Evolutionary conservation across 2,888 invertebrate genomes (phyloP).

Genomic region (Agriopis leucophaearia): DNA sequence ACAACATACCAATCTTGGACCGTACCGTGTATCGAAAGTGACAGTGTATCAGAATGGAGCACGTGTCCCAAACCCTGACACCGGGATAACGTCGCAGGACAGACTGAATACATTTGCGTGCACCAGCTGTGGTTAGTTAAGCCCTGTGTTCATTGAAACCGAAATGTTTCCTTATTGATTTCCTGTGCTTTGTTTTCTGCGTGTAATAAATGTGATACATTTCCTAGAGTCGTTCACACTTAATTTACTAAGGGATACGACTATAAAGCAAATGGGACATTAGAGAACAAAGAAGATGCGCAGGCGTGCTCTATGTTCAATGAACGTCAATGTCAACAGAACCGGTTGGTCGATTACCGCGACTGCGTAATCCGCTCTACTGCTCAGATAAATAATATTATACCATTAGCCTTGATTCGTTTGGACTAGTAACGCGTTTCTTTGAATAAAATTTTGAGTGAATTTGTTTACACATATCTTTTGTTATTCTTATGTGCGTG

Average conservation of each 20-base stretch:
- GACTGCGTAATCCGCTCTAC: conserved; percentile 45
- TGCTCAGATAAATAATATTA: conserved; percentile 40
- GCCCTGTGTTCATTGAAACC: not conserved
- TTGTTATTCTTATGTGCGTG: not conserved
- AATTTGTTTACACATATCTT: conserved; percentile 19
- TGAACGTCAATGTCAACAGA: conserved; percentile 51
- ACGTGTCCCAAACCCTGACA: conserved; percentile 55
- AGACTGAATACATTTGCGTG: conserved; percentile 15
- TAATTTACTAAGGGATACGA: conserved; percentile 18
- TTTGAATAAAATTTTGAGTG: conserved; percentile 33
- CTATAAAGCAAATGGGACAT: conserved; percentile 23
- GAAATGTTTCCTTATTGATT: conserved; percentile 17
- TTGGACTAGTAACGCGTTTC: conserved; percentile 43
- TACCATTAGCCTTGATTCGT: conserved; percentile 46
- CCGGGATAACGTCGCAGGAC: conserved; percentile 50
- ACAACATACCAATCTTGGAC: conserved; percentile 56
- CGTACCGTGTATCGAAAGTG: conserved; percentile 68
- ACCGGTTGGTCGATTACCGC: conserved; percentile 49
- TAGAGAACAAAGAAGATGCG: conserved; percentile 43
- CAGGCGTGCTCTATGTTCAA: conserved; percentile 32
- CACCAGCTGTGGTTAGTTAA: conserved; percentile 42
- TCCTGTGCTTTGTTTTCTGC: conserved; percentile 16
- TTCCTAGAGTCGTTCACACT: conserved; percentile 20
- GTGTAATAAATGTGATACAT: conserved; percentile 2
- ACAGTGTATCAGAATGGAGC: conserved; percentile 69